A percentile compares a stretch with the other conserved stretches of the same genome.
These are phyloP conservation scores for Lamprologus speciosus DNA, from an alignment of 2,113 vertebrate species.

Conservation along the genomic window DNA sequence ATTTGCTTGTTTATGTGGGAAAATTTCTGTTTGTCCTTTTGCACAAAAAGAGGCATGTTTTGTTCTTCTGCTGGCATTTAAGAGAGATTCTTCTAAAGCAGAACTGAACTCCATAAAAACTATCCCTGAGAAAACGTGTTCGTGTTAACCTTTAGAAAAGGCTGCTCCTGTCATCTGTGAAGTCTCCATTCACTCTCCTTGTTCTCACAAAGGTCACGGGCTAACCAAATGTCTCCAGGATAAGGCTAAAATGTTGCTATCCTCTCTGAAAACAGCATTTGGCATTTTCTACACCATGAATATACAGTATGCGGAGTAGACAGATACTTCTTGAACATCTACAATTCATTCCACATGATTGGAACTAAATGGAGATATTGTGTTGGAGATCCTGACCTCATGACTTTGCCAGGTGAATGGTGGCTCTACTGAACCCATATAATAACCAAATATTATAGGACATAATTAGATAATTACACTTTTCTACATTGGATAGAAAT, in stretches of 20 bases:
- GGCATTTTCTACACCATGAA: background rate
- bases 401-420: background rate
- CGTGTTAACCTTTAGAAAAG: constrained; percentile 20
- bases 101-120: background rate
- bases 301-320: background rate
- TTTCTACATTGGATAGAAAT: background rate
- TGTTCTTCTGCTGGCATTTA: background rate
- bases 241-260: background rate
- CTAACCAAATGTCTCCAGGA: background rate
- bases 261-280: background rate
- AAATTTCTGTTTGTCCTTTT: constrained; percentile 1
- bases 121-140: background rate
- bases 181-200: background rate
- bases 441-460: background rate
- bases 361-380: background rate
- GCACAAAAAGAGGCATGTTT: background rate
- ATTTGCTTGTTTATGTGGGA: constrained; percentile 19
- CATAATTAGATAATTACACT: background rate
- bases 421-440: background rate
- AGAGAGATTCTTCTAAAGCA: background rate
- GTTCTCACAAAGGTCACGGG: constrained; percentile 12
- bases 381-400: background rate
- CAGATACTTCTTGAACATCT: background rate
- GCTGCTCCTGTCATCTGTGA: background rate
- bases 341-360: background rate